These are phyloP conservation scores for Catharus bicknelli DNA, from an alignment of 2,113 vertebrate genomes.

Conservation along the genomic window DNA sequence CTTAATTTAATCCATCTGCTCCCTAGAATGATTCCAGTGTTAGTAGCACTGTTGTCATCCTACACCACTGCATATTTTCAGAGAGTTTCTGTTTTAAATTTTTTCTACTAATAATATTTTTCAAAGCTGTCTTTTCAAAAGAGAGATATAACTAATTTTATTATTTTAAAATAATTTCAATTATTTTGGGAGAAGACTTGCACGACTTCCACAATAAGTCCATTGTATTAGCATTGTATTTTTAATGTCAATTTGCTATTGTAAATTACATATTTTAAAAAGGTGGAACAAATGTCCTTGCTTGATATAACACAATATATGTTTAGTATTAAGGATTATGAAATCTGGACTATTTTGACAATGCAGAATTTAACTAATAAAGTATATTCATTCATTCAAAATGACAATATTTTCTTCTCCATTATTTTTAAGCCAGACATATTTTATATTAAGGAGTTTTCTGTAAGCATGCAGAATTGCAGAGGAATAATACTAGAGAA, in stretches of 20 bases:
- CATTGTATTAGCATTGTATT: rapidly evolving
- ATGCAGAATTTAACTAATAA: background rate
- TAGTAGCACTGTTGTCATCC: background rate
- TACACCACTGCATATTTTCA: background rate
- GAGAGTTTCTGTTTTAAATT: background rate
- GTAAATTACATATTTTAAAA: background rate
- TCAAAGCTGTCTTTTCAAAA: background rate
- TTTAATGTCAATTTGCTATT: background rate
- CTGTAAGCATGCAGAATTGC: background rate
- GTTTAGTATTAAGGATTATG: background rate
- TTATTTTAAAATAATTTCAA: rapidly evolving
- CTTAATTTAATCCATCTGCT: background rate
- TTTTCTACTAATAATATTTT: background rate
- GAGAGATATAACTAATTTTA: too few species aligned
- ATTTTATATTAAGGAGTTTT: background rate
- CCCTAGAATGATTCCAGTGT: background rate
- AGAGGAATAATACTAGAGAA: background rate
- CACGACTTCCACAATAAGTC: background rate
- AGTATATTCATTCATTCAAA: background rate
- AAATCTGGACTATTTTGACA: background rate
- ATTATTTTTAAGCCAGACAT: background rate
- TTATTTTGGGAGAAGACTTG: background rate
- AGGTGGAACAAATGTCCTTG: background rate
- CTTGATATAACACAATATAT: background rate
- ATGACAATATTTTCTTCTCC: background rate